A percentile compares a stretch with the other conserved stretches of the same genome.
Conservation (phyloP, 1,140 invertebrate species). For the Pogonomyrmex californicus region DNA sequence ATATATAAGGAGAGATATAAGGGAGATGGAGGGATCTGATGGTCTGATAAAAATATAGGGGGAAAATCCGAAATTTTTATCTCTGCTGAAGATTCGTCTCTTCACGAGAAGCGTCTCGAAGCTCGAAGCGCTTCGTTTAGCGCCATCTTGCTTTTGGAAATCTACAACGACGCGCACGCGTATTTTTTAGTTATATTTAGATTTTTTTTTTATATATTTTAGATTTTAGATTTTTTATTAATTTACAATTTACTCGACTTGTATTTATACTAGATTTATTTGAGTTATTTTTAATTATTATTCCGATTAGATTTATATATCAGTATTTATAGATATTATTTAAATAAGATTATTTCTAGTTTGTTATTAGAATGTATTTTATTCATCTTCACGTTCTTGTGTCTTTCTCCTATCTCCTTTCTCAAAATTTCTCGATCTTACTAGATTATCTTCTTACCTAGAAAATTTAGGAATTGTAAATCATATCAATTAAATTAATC, state of each 20-base stretch:
- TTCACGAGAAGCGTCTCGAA: not conserved
- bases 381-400: not conserved
- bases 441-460: not conserved
- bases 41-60: not conserved
- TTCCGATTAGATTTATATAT: not conserved
- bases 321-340: not conserved
- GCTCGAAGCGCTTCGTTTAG: not conserved
- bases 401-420: not conserved
- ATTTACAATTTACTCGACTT: not conserved
- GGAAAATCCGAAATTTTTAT: not conserved
- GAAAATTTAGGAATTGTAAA: not conserved
- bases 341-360: not conserved
- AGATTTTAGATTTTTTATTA: not conserved
- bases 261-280: not conserved
- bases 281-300: not conserved
- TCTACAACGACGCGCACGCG: too few relatives aligned
- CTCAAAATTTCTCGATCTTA: not conserved
- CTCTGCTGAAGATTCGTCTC: not conserved
- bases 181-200: not conserved
- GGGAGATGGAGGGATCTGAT: not conserved
- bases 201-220: not conserved
- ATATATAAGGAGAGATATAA: not conserved
- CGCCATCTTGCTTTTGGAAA: too few relatives aligned
- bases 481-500: slow-evolving; percentile 12
- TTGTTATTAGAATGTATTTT: not conserved